A percentile compares a stretch with the other conserved stretches of the same genome.
Conservation (phyloP, 1,140 invertebrate species). For the Tetragonula clypearis region DNA sequence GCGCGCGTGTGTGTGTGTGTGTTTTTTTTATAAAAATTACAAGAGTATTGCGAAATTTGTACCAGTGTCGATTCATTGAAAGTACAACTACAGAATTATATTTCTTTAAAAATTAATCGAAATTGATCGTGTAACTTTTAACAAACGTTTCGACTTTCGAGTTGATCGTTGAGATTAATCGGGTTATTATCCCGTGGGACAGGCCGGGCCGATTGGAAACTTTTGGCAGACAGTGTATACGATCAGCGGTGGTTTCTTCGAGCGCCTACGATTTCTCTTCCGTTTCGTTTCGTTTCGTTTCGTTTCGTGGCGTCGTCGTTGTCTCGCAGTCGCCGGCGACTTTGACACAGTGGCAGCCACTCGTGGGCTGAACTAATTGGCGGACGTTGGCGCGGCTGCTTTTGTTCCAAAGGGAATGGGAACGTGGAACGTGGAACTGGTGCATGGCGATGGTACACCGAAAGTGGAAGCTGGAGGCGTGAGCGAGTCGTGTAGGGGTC, state of each 20-base stretch:
- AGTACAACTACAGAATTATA: too few relatives aligned
- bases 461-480: background rate
- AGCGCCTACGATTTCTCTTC: constrained; percentile 18
- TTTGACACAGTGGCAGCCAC: constrained; percentile 21
- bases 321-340: background rate
- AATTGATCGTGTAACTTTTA: too few relatives aligned
- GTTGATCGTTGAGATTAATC: too few relatives aligned
- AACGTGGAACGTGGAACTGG: constrained; percentile 1
- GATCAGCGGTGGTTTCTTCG: background rate
- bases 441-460: background rate
- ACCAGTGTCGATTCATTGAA: too few relatives aligned
- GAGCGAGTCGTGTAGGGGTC: background rate
- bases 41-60: too few relatives aligned
- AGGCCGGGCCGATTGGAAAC: background rate
- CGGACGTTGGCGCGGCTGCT: background rate
- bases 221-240: background rate
- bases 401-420: background rate
- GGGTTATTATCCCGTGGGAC: background rate
- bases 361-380: constrained; percentile 33
- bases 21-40: too few relatives aligned
- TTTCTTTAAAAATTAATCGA: too few relatives aligned
- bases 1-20: too few relatives aligned
- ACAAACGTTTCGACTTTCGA: too few relatives aligned
- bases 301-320: background rate
- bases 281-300: background rate